Base-by-base conservation (phyloP, 2,888 invertebrate species). In the Archips crataeganus region DNA sequence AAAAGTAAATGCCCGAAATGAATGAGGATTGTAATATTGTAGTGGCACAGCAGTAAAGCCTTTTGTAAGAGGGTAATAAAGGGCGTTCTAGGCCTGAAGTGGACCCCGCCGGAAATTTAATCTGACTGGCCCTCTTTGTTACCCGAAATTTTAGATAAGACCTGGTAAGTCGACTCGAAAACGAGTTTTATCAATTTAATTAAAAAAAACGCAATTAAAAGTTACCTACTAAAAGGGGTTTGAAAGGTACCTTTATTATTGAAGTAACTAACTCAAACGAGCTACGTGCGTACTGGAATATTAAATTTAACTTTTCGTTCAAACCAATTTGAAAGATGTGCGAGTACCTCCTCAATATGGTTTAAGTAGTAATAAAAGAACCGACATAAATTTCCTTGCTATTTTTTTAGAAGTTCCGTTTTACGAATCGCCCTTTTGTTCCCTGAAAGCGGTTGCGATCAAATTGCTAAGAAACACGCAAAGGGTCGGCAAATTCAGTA, bases 91-190 rank as follows among this genome's bases (percentile, higher is more conserved):
- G 90, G 87, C 84, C 87, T 88, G 84, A 84, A 92, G 92, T 92
- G 92, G 92, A 90, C 91, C 89, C 82, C 85, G 83, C 84, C 91
- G 91, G 94, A 93, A 93, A 94, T 93, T 94, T 93, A 91, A 94
- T 93, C 93, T 90, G 85, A 85, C 85, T 81, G 84, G 89, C 85
- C 85, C 87, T 89, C 89, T 93, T 91, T 90, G 92, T 91, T 89
- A 85, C 81, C 79, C 82, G 84, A 86, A 88, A 91, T 90, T 91
- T 86, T 87, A 90, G 86, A 92, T 90, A 92, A 93, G 91, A 89
- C 90, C 87, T 85, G 83, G 85, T 84, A 85, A 90, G 87, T 85
- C 87, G 83, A 83, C 79, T 77, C 77, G 82, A 81, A 83, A 85
- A 86, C 84, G 85, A 87, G 87, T 84, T 89, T 90, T 90, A 92